Base-by-base conservation (phyloP, 2,888 invertebrate species). In the Dioctria rufipes region DNA sequence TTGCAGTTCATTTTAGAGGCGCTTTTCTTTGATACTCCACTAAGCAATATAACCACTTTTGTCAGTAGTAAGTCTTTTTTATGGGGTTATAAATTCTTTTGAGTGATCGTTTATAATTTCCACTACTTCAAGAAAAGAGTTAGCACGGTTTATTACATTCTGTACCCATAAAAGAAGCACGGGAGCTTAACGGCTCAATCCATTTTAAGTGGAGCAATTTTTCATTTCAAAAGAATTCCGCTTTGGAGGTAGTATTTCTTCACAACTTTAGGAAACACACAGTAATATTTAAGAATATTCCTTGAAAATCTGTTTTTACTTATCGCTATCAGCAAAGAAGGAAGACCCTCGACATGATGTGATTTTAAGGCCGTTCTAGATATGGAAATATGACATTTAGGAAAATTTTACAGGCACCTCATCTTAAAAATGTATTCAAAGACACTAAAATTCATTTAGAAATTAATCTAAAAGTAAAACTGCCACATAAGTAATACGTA, bases 31-130 rank as follows among this genome's bases (percentile, higher is more conserved):
- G 46, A 46, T 6, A 8, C 8, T 46, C 46, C 5, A 1, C 8
- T 6, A 46, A 5, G 46, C 4, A 4, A 46, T 46, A 8, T 54
- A 54, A 54, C 54, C 54, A 25, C 25, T 25, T 54, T 54, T 54
- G 11, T n/a, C 6, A 54, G 8, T 54, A 11, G 54, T 54, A 54
- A 54, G 54, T 54, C 8, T 54, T 46, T 54, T 54, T 54, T 54
- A 54, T 54, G 54, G 54, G 54, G 54, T 6, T 11, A n/a, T 54
- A 54, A 54, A 54, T 54, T 11, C 54, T n/a, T 8, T 6, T n/a
- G 11, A 54, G 54, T 54, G 11, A 54, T 11, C 54, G 54, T n/a
- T 54, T 54, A 54, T 54, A 54, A 54, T 54, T 54, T 54, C 54
- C 54, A 3, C 11, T 1, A n/a, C 11, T 54, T 4, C 6, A 54